A percentile compares a stretch with the other conserved stretches of the same genome.
These are phyloP conservation scores for Leptinotarsa lineolata DNA, from an alignment of 1,140 invertebrate species.

Conservation along the genomic window DNA sequence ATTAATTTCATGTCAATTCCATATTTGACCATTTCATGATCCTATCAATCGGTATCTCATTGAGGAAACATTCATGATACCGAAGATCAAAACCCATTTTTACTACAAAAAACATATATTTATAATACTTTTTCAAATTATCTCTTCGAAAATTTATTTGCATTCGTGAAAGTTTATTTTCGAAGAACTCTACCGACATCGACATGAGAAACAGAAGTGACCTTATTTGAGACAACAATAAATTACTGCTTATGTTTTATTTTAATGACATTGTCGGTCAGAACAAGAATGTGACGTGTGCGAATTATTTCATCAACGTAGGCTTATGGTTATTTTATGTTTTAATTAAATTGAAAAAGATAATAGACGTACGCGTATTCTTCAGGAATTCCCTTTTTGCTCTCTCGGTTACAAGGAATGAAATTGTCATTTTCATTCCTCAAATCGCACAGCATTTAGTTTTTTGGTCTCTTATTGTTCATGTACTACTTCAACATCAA, in stretches of 20 bases:
- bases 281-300: constrained; percentile 30
- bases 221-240: constrained; percentile 24
- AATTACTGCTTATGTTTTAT: constrained; percentile 41
- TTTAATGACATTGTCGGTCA: constrained; percentile 26
- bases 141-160: not conserved
- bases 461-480: constrained; percentile 30
- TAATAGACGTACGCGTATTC: constrained; percentile 42
- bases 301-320: constrained; percentile 40
- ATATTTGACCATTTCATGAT: too few species aligned
- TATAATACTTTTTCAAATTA: not conserved
- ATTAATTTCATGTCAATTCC: too few species aligned
- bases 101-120: not conserved
- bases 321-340: constrained; percentile 47
- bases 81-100: too few species aligned
- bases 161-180: not conserved
- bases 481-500: constrained; percentile 14
- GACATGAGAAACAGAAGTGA: not conserved
- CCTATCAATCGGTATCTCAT: too few species aligned
- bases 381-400: constrained; percentile 39
- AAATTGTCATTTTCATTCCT: constrained; percentile 48
- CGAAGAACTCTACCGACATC: not conserved
- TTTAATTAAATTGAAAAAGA: constrained; percentile 48
- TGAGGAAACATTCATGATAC: too few species aligned
- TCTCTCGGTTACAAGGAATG: constrained; percentile 38
- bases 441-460: constrained; percentile 33